These are phyloP conservation scores for Acanthacorydalis orientalis DNA, from an alignment of 2,888 invertebrate species.

Conservation along the genomic window DNA sequence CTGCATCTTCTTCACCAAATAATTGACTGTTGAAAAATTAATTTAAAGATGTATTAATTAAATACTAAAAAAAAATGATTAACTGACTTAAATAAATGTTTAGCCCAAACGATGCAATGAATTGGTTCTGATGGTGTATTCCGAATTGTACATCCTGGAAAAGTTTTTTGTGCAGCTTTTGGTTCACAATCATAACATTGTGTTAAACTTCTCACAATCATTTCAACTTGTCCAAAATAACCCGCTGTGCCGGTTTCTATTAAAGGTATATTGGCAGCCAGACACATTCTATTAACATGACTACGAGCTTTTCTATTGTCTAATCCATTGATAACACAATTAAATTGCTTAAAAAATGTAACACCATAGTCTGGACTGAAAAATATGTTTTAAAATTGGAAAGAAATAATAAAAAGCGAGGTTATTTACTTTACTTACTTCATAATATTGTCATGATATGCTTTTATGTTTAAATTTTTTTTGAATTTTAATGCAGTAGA, in stretches of 20 bases:
- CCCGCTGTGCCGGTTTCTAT: conserved; percentile 97
- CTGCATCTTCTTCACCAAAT: conserved; percentile 92
- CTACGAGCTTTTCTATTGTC: conserved; percentile 93
- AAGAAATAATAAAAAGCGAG: not conserved
- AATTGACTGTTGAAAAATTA: conserved; percentile 52
- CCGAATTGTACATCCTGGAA: conserved; percentile 95
- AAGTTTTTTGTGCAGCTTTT: conserved; percentile 80
- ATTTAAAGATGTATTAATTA: conserved; percentile 1
- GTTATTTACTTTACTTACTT: conserved; percentile 48
- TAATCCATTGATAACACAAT: conserved; percentile 86
- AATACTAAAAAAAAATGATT: not conserved
- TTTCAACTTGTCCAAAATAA: conserved; percentile 89
- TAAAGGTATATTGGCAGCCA: conserved; percentile 84
- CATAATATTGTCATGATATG: conserved; percentile 87
- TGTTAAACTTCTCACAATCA: conserved; percentile 70
- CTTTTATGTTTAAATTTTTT: conserved; percentile 71
- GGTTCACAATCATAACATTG: conserved; percentile 97
- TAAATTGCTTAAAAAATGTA: conserved; percentile 80
- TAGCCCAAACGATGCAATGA: conserved; percentile 99
- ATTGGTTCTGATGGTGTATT: conserved; percentile 99
- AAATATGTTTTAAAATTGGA: conserved; percentile 14
- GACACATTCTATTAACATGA: conserved; percentile 97
- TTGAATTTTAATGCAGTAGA: conserved; percentile 80
- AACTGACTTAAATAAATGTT: conserved; percentile 89
- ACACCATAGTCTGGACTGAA: conserved; percentile 76